Evolutionary conservation across 2,113 vertebrate genomes (phyloP).

Genomic region (Atractosteus spatula): DNA sequence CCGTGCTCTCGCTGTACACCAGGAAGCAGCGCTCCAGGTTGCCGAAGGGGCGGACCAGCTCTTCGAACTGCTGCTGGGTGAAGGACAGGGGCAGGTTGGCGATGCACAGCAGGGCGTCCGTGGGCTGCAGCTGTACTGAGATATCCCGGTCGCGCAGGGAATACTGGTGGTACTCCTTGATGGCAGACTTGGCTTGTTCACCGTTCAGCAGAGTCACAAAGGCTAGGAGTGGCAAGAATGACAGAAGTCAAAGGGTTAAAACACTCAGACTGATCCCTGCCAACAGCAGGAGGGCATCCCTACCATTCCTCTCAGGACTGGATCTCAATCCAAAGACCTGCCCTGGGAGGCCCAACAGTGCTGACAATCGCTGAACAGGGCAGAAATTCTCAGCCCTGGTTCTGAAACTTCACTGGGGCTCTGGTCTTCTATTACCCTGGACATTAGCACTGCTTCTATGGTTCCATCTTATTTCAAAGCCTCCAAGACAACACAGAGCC

Average conservation of each 20-base stretch:
- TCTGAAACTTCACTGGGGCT: no score
- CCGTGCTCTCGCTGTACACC: conserved; percentile 74
- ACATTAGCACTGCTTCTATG: no score
- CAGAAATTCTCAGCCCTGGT: no score
- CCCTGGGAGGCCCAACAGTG: no score
- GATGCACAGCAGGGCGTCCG: conserved; percentile 83
- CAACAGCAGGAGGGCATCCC: no score
- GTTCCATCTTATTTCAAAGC: no score
- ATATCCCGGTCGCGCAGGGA: conserved; percentile 79
- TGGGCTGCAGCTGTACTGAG: conserved; percentile 87
- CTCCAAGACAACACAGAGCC: no score
- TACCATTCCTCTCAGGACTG: no score
- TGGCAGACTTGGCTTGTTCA: conserved; percentile 84
- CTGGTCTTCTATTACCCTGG: no score
- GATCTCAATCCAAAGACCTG: no score
- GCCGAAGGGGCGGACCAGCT: conserved; percentile 87
- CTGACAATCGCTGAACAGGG: no score
- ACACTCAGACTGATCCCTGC: no score
- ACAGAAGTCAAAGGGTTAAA: not conserved
- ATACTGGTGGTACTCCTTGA: conserved; percentile 78
- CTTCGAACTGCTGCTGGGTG: conserved; percentile 87
- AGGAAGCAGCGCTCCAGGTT: conserved; percentile 90
- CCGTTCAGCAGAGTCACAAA: conserved; percentile 88
- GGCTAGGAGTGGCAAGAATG: conserved; percentile 46
- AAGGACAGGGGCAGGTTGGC: conserved; percentile 82